phyloP scores from a whole-genome alignment of 1,140 invertebrate genomes.

The Cephus cinctus region DNA sequence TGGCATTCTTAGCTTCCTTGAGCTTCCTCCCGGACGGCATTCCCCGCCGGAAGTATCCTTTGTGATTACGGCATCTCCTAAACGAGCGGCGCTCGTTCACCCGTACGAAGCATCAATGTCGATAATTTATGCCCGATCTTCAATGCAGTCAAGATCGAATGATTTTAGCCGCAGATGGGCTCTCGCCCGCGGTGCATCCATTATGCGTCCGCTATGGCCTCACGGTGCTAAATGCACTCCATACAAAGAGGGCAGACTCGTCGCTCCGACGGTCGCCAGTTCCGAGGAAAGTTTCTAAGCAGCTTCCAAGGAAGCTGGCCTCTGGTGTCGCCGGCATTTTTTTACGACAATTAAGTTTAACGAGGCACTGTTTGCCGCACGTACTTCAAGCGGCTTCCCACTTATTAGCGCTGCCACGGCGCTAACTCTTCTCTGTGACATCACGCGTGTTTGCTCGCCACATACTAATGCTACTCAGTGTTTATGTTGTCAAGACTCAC shows the following conservation, averaged over 20 bases:
- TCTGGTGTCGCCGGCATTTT: constrained; percentile 18
- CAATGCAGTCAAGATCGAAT: no score
- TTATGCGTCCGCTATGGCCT: no score
- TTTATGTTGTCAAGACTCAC: constrained; percentile 14
- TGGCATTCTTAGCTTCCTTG: no score
- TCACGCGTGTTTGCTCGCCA: constrained; percentile 32
- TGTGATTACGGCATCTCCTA: not conserved
- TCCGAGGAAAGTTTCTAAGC: not conserved
- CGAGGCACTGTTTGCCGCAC: constrained; percentile 39
- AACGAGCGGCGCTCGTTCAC: not conserved
- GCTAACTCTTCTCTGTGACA: constrained; percentile 33
- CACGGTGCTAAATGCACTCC: no score
- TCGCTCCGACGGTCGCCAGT: constrained; percentile 6
- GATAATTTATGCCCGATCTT: no score
- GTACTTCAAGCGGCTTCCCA: constrained; percentile 42
- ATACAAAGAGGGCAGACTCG: not conserved
- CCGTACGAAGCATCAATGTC: no score
- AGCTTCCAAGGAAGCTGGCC: not conserved
- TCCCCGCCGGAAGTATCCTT: not conserved
- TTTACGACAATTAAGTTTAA: constrained; percentile 41
- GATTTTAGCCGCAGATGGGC: no score
- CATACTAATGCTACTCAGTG: constrained; percentile 18
- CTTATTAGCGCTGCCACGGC: constrained; percentile 39
- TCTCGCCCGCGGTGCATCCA: no score
- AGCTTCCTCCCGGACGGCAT: no score